Evolutionary conservation across 2,113 vertebrate species (phyloP), one percentile per base, ranked within the genome.

Genomic region (Meleagris gallopavo): DNA sequence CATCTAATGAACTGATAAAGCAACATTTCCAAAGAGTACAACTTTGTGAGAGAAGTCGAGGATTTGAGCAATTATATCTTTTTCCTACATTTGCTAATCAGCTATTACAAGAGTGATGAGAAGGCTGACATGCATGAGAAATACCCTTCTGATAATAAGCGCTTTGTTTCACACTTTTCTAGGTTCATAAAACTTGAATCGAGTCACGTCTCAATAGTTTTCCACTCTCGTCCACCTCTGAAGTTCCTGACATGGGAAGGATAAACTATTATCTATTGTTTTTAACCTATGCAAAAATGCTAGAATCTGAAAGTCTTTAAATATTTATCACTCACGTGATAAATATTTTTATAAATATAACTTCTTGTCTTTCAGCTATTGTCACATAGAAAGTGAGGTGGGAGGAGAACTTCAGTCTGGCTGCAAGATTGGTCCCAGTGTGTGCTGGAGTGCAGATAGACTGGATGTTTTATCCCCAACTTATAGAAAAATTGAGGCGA

Each of bases 401-500:
- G 67, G 88, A 88, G 50, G 75, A 93, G 34, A n/a, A 60, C 72
- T 88, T 80, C 62, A 66, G 74, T 58, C 57, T 12, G 0, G 32
- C 76, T 73, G 70, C 72, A 67, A 82, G 85, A 70, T 81, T 91
- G 18, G 34, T 71, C 80, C 77, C 2, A 9, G 70, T 43, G 1
- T 85, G 58, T 91, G 55, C 80, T 93, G 79, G 74, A 90, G 89
- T 5, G 0, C 25, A 40, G 80, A 70, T 55, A 93, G 90, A 93
- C 93, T 93, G 94, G 87, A 86, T 89, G 70, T 41, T 94, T 95
- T 91, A 88, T 67, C 73, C 73, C 65, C 58, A 93, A 4, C 71
- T 88, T 96, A 88, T 89, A 93, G 52, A 89, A 95, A 96, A 95
- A 92, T 72, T 75, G 88, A 95, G 81, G 54, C 87, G 7, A 93